Evolutionary conservation across 2,113 vertebrate genomes (phyloP).

Genomic region (Sarotherodon lohbergeri): DNA sequence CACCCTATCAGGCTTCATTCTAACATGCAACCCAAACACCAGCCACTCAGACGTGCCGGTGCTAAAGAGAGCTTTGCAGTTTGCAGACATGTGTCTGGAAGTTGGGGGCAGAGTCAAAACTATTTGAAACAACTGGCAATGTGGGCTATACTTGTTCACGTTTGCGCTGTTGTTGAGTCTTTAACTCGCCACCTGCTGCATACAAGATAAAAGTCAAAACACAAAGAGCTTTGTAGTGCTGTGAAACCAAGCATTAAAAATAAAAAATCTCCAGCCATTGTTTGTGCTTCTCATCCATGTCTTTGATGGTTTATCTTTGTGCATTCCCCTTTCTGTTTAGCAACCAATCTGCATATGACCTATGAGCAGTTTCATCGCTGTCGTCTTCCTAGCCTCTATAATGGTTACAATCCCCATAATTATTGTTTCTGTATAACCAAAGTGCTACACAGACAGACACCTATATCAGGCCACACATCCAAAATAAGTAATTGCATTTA

Average conservation of each 20-base stretch:
- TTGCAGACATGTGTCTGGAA: background rate
- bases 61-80: background rate
- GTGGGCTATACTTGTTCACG: background rate
- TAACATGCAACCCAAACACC: background rate
- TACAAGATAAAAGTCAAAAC: background rate
- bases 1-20: background rate
- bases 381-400: background rate
- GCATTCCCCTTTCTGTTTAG: background rate
- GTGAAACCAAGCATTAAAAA: background rate
- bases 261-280: background rate
- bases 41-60: background rate
- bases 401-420: background rate
- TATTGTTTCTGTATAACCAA: background rate
- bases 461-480: background rate
- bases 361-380: background rate
- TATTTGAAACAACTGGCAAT: background rate
- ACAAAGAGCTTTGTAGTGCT: background rate
- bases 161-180: background rate
- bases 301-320: background rate
- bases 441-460: background rate
- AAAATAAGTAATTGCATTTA: background rate
- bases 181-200: background rate
- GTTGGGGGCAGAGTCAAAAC: background rate
- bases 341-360: background rate
- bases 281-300: background rate